A percentile compares a stretch with the other conserved stretches of the same genome.
These are phyloP conservation scores for Saccostrea cuccullata DNA, from an alignment of 1,140 invertebrate genomes.

Conservation along the genomic window DNA sequence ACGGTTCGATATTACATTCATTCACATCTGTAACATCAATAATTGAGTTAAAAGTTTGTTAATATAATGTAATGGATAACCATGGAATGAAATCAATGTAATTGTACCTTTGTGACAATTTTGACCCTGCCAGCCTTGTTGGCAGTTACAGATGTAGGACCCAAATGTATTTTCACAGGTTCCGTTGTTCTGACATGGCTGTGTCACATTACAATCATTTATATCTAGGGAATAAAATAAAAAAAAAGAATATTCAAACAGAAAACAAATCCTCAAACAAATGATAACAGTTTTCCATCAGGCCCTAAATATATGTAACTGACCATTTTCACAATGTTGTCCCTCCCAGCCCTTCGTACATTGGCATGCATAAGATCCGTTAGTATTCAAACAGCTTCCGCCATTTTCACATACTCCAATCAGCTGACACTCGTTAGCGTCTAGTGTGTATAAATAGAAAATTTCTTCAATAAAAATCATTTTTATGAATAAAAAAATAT, in stretches of 20 bases:
- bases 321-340: slow-evolving; percentile 55
- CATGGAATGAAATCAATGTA: too few species aligned
- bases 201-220: slow-evolving; percentile 42
- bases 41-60: too few species aligned
- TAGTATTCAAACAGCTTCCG: slow-evolving; percentile 65
- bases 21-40: slow-evolving; percentile 42
- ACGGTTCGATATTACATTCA: slow-evolving; percentile 34
- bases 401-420: slow-evolving; percentile 61
- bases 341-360: slow-evolving; percentile 95
- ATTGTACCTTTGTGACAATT: slow-evolving; percentile 43
- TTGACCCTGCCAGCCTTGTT: slow-evolving; percentile 48
- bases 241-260: not conserved
- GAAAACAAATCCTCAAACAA: too few species aligned
- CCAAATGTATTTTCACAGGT: slow-evolving; percentile 50
- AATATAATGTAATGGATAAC: too few species aligned
- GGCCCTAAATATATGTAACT: too few species aligned
- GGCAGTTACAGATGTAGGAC: slow-evolving; percentile 43
- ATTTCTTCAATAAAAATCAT: not conserved
- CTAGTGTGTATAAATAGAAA: not conserved
- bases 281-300: too few species aligned
- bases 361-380: slow-evolving; percentile 89
- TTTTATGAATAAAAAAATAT: not conserved
- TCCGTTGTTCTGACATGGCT: slow-evolving; percentile 47
- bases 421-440: slow-evolving; percentile 37
- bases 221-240: slow-evolving; percentile 33